Conservation (phyloP, 1,140 invertebrate genomes). For the Scaptomyza graminum region DNA sequence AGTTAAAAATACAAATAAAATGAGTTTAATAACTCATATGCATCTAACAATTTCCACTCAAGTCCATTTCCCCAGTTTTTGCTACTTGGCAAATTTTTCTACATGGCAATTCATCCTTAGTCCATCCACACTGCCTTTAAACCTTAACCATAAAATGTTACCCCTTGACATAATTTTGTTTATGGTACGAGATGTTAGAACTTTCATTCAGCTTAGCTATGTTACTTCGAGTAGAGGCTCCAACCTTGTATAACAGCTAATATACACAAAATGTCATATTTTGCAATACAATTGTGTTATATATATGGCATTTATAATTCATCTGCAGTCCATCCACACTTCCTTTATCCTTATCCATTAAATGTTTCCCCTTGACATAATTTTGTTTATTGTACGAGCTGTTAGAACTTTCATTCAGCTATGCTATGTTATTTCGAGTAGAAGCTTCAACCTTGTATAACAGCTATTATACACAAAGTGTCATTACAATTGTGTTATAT, state of each 20-base stretch:
- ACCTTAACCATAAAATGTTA: not conserved
- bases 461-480: too few species aligned
- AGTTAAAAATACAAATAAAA: too few species aligned
- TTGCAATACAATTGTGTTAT: not conserved
- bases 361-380: not conserved
- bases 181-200: too few species aligned
- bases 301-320: not conserved
- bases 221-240: too few species aligned
- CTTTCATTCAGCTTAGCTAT: too few species aligned
- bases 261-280: not conserved
- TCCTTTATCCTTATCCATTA: not conserved
- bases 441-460: too few species aligned
- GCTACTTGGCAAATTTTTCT: not conserved
- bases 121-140: not conserved
- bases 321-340: not conserved
- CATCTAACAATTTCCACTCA: constrained; percentile 1
- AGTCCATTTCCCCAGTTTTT: not conserved
- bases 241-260: not conserved
- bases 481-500: too few species aligned
- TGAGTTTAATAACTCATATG: constrained; percentile 2
- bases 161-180: not conserved
- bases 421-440: too few species aligned
- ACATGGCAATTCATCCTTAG: not conserved
- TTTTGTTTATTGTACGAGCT: not conserved
- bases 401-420: too few species aligned